Evolutionary conservation across 2,888 invertebrate species (phyloP), one percentile per base, ranked within the genome.

Genomic region (Microctonus brassicae): DNA sequence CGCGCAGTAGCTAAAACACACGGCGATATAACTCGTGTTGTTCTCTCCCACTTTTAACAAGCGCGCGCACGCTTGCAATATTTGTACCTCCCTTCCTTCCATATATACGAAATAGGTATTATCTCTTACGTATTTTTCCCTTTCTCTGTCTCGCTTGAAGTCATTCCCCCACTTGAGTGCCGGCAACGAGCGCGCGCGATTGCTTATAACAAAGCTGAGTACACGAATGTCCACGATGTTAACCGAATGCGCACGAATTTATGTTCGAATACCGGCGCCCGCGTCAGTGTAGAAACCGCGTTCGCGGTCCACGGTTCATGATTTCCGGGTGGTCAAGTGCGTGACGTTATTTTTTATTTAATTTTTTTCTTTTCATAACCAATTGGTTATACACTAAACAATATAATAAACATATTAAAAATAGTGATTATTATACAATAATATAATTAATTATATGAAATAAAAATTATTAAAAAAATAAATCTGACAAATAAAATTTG

Each of bases 211-310:
- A 1, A 17, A 47, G 63, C 68, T 26, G 5, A 52, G 39, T 33
- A 13, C 20, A 39, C 87, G 86, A 84, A 67, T 9, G 0, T 0
- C 13, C 60, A 69, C 85, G 85, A 80, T 72, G 5, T 34, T 34
- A 36, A 69, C 82, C 86, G 87, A 86, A 80, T 77, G 77, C 78
- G 76, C 81, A 85, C 86, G 87, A 87, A 86, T 78, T 77, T 70
- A 63, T 78, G 82, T 86, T 87, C 86, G 87, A 87, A 87, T 87
- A 82, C 83, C 81, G 81, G 77, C 82, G 84, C 86, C 87, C 86
- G 86, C 86, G 85, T 87, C 87, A 87, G 87, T 87, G 85, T 84
- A 86, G 82, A 84, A 83, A 83, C 86, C 87, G 86, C 87, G 84
- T 87, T 82, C 86, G 87, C 87, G 87, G 87, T 86, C 86, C 86